Conservation (phyloP, 2,888 invertebrate species). For the Spilarctia lutea region DNA sequence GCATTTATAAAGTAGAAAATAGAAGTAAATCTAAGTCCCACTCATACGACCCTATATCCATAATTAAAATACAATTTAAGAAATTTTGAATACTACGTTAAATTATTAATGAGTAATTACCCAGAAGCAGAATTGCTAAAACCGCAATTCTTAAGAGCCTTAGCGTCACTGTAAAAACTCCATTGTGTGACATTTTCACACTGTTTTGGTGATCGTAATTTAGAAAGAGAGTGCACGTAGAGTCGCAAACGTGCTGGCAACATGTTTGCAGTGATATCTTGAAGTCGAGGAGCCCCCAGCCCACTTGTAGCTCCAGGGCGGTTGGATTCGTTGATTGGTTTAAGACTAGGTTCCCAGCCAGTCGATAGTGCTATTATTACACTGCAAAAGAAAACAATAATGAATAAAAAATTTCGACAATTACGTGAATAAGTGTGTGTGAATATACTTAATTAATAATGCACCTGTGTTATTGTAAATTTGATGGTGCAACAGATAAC, state of each 20-base stretch:
- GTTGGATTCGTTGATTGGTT: background rate
- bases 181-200: conserved; percentile 5
- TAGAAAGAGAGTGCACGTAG: background rate
- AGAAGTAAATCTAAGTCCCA: background rate
- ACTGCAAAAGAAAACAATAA: background rate
- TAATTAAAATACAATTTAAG: background rate
- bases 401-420: too few relatives aligned
- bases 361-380: conserved; percentile 15
- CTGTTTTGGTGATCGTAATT: background rate
- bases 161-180: conserved; percentile 15
- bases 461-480: too few relatives aligned
- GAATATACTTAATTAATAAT: too few relatives aligned
- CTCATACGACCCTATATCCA: too few relatives aligned
- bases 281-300: conserved; percentile 11
- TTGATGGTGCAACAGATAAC: too few relatives aligned
- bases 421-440: too few relatives aligned
- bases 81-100: background rate
- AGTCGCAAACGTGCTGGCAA: conserved; percentile 11
- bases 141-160: conserved; percentile 5
- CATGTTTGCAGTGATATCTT: conserved; percentile 11
- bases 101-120: background rate
- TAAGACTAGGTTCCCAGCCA: conserved; percentile 3
- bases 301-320: background rate
- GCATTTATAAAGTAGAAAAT: background rate
- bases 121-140: background rate